Evolutionary conservation across 1,140 invertebrate species (phyloP).

Genomic region (Armadillidium nasatum): DNA sequence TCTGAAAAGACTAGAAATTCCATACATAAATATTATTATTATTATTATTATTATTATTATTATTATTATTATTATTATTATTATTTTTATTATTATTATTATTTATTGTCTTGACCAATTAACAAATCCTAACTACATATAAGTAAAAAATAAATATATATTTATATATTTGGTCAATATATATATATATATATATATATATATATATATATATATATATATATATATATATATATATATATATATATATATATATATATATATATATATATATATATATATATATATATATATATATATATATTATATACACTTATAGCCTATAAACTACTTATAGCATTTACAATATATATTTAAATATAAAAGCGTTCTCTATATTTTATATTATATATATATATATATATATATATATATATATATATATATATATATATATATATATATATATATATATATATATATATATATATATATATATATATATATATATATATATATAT

Average conservation of each 20-base stretch:
- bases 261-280: constrained; percentile 6
- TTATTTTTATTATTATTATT: neutral
- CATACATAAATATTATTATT: neutral
- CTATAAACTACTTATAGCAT: neutral
- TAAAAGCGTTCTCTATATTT: too few species aligned
- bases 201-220: neutral
- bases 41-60: neutral
- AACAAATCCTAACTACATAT: neutral
- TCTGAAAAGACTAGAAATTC: constrained; percentile 36
- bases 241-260: constrained; percentile 6
- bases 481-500: too few species aligned
- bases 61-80: constrained; percentile 24
- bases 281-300: neutral
- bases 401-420: constrained; percentile 1
- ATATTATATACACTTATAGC: neutral
- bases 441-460: constrained; percentile 1
- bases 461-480: neutral
- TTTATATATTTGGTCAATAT: too few species aligned
- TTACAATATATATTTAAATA: too few species aligned
- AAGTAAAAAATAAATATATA: neutral
- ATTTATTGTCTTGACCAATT: neutral
- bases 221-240: too few species aligned
- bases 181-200: neutral
- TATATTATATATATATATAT: neutral
- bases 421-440: constrained; percentile 6